These are phyloP conservation scores for Apeira syringaria DNA, from an alignment of 2,888 invertebrate genomes.

Conservation along the genomic window DNA sequence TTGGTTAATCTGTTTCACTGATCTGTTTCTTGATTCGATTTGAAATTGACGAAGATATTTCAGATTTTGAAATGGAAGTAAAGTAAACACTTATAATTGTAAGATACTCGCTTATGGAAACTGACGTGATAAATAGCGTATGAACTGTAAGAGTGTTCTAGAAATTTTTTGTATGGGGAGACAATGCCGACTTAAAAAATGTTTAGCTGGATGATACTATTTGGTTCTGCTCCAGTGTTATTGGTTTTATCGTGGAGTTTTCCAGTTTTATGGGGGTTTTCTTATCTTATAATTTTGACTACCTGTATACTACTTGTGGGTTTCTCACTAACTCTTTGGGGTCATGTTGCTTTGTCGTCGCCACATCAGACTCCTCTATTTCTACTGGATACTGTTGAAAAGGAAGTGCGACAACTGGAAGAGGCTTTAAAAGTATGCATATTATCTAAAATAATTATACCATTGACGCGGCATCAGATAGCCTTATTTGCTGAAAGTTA, in stretches of 20 bases:
- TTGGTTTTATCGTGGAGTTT: conserved; percentile 60
- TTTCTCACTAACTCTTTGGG: conserved; percentile 78
- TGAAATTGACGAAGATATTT: too few relatives aligned
- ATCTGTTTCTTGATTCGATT: too few relatives aligned
- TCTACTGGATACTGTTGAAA: conserved; percentile 83
- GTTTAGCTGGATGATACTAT: conserved; percentile 56
- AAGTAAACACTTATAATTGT: too few relatives aligned
- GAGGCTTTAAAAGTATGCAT: conserved; percentile 84
- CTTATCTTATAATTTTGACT: conserved; percentile 57
- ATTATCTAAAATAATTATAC: too few relatives aligned
- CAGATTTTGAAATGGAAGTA: too few relatives aligned
- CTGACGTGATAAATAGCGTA: too few relatives aligned
- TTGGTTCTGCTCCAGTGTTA: conserved; percentile 50
- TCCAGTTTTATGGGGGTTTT: conserved; percentile 55
- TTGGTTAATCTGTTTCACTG: too few relatives aligned
- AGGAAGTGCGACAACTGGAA: conserved; percentile 84
- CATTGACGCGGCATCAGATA: too few relatives aligned
- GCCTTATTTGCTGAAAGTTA: too few relatives aligned
- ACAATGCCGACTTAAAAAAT: conserved; percentile 6
- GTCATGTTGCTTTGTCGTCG: conserved; percentile 86
- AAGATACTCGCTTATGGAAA: too few relatives aligned
- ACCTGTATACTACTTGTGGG: conserved; percentile 50
- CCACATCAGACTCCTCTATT: conserved; percentile 85
- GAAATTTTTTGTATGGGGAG: not conserved
- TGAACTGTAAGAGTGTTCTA: too few relatives aligned